Base-by-base conservation (phyloP, 2,888 invertebrate genomes). In the Halictus ligatus region DNA sequence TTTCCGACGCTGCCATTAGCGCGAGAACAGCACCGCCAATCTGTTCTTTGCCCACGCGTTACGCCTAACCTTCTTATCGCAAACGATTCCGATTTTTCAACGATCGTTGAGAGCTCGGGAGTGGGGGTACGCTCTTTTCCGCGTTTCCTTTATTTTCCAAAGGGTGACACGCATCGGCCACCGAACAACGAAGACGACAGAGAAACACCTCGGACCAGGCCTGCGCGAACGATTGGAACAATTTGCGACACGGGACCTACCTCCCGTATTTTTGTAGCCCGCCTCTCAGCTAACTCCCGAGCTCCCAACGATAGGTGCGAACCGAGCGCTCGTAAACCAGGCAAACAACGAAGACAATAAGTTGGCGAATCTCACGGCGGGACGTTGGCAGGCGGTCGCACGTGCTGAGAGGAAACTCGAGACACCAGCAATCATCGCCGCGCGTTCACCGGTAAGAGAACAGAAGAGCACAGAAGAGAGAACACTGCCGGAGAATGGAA, bases 361-460 rank as follows among this genome's bases (percentile, higher is more conserved):
- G 78, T 83, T 73, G 75, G 81, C 83, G 67, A 85, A 85, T 84
- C 60, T 73, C 25, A 81, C 83, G 86, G 81, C 81, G 87, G 82
- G 84, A 77, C 78, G 78, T 43, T 77, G 82, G 82, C 83, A 82
- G 88, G 84, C 83, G 83, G 89, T 90, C 91, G 92, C 94, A 94
- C 94, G 94, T 93, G 94, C 93, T 93, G 87, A 89, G 89, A 89
- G 89, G 94, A 93, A 94, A 94, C 92, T 92, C 91, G 94, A 95
- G 93, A 90, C 92, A 92, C 92, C 93, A 87, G 93, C 92, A 94
- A 94, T 95, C 94, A 94, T 91, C 90, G 89, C 84, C 50, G 50
- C 86, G 88, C 88, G 87, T 86, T 81, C 86, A 81, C 64, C 83
- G 82, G 74, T 67, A 81, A 67, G 64, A 72, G 79, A 81, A 64